phyloP scores from a whole-genome alignment of 2,113 vertebrate species.

The Eleginops maclovinus region DNA sequence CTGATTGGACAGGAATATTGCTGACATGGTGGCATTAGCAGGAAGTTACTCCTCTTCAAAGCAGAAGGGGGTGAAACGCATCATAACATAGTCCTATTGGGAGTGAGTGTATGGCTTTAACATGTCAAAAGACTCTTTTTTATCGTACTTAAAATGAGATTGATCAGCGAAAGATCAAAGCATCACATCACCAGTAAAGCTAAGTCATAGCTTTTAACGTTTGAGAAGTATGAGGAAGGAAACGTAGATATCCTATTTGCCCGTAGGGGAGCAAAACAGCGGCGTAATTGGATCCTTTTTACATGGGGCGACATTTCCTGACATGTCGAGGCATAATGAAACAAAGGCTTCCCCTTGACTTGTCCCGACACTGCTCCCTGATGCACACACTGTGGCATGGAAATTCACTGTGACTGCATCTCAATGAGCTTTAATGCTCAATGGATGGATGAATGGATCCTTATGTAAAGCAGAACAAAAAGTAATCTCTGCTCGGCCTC shows the following conservation, averaged over 20 bases:
- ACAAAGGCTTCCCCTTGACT: constrained; percentile 30
- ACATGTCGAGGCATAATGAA: constrained; percentile 39
- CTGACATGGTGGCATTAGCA: constrained; percentile 20
- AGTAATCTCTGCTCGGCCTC: neutral
- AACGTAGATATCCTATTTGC: neutral
- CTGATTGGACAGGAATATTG: constrained; percentile 9
- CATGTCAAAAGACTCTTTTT: neutral
- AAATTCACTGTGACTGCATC: constrained; percentile 22
- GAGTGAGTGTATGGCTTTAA: neutral
- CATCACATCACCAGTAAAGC: neutral
- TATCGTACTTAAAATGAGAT: neutral
- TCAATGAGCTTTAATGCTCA: constrained; percentile 33
- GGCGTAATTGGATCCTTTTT: constrained; percentile 25
- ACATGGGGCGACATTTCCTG: constrained; percentile 46
- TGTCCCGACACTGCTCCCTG: constrained; percentile 37
- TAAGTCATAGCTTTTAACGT: neutral
- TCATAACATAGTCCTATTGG: neutral
- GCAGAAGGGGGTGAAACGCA: neutral
- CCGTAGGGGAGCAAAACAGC: constrained; percentile 4
- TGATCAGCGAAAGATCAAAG: neutral
- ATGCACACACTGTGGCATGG: neutral
- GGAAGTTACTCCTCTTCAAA: constrained; percentile 25
- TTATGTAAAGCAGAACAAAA: constrained; percentile 1
- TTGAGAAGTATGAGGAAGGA: constrained; percentile 13
- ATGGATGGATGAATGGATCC: neutral